Conservation (phyloP, 1,140 invertebrate genomes). For the Proales similis region DNA sequence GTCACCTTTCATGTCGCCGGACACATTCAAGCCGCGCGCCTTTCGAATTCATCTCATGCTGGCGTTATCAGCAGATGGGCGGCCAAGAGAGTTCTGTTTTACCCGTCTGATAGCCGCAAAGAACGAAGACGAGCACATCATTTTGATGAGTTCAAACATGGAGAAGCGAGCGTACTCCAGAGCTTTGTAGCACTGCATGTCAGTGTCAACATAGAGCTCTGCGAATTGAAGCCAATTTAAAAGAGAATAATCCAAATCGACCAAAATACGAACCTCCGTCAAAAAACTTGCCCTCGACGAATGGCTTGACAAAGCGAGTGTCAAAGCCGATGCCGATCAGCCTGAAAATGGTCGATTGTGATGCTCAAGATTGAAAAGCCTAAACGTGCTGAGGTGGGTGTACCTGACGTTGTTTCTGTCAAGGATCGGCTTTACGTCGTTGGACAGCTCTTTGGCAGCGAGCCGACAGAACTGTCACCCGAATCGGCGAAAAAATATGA, state of each 20-base stretch:
- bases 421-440: slow-evolving; percentile 17
- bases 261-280: background rate
- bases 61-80: too few relatives aligned
- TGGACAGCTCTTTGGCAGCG: slow-evolving; percentile 26
- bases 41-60: background rate
- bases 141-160: slow-evolving; percentile 32
- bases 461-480: slow-evolving; percentile 37
- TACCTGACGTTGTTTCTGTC: slow-evolving; percentile 24
- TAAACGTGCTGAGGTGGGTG: background rate
- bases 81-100: too few relatives aligned
- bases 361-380: background rate
- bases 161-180: slow-evolving; percentile 28
- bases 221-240: background rate
- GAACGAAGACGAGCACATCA: too few relatives aligned
- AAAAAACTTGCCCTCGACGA: slow-evolving; percentile 29
- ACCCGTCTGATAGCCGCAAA: too few relatives aligned
- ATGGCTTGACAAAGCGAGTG: slow-evolving; percentile 35
- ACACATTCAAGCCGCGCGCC: slow-evolving; percentile 4
- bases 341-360: too few relatives aligned
- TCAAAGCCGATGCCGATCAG: slow-evolving; percentile 33
- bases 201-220: slow-evolving; percentile 33
- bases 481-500: slow-evolving; percentile 34
- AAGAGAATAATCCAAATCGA: background rate
- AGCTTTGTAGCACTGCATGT: slow-evolving; percentile 37
- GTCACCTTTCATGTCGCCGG: slow-evolving; percentile 21